Conservation (phyloP, 2,888 invertebrate species). For the Melanargia galathea region DNA sequence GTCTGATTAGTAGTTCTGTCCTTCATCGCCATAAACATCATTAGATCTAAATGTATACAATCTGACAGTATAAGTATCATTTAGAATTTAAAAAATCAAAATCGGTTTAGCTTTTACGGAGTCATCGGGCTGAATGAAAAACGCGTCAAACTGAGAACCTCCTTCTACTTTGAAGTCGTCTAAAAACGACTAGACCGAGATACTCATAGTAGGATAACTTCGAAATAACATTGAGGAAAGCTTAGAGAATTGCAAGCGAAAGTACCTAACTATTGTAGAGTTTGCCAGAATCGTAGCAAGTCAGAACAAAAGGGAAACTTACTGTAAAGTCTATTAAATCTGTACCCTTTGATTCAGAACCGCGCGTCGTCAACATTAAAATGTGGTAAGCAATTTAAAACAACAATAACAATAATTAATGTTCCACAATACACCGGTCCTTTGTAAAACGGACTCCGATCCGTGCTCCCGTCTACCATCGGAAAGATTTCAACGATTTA, state of each 20-base stretch:
- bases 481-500: slow-evolving; percentile 50
- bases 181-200: no score
- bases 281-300: background rate
- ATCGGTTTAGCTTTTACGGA: no score
- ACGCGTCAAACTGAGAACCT: no score
- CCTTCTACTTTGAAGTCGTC: background rate
- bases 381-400: slow-evolving; percentile 19
- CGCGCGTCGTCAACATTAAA: slow-evolving; percentile 3
- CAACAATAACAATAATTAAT: slow-evolving; percentile 40
- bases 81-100: no score
- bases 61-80: no score
- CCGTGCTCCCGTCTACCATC: slow-evolving; percentile 47
- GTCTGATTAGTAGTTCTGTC: no score
- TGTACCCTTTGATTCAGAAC: slow-evolving; percentile 6
- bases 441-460: slow-evolving; percentile 23
- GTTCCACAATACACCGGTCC: slow-evolving; percentile 29
- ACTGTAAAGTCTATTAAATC: slow-evolving; percentile 7
- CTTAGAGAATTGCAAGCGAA: background rate
- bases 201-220: no score
- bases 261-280: background rate
- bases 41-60: no score
- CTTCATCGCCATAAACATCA: no score
- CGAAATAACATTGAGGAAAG: background rate
- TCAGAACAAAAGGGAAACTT: slow-evolving; percentile 3
- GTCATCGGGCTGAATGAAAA: no score